Conservation (phyloP, 2,113 vertebrate species). For the Thryonomys swinderianus region DNA sequence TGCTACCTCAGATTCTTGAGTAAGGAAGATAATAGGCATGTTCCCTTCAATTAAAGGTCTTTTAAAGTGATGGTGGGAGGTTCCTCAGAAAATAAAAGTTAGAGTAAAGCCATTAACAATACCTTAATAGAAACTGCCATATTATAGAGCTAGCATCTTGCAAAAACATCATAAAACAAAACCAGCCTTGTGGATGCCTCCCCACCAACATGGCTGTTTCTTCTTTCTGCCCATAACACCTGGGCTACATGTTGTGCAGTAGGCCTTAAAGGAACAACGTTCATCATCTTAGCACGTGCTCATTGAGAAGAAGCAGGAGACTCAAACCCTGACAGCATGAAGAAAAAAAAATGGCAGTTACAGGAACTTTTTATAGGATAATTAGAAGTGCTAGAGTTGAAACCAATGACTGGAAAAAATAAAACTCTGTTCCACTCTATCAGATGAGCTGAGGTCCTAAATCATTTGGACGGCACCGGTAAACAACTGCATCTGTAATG, state of each 20-base stretch:
- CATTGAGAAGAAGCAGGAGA: not conserved
- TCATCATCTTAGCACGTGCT: not conserved
- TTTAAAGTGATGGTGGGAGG: not conserved
- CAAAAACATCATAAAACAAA: not conserved
- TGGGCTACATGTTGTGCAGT: not conserved
- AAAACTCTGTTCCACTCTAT: not conserved
- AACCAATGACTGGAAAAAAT: not conserved
- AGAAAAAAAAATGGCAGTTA: not conserved
- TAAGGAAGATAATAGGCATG: not conserved
- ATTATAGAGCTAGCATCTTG: not conserved
- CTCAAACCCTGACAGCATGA: not conserved
- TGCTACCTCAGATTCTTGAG: not conserved
- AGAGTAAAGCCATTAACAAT: not conserved
- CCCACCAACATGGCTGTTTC: not conserved
- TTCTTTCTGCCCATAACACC: not conserved
- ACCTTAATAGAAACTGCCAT: not conserved
- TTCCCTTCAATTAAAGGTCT: not conserved
- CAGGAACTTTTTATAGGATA: not conserved
- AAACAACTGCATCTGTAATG: not conserved
- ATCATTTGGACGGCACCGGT: not conserved
- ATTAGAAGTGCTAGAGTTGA: not conserved
- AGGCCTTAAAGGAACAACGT: not conserved
- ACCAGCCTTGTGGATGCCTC: not conserved
- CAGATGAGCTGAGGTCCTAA: not conserved
- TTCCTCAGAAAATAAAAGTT: not conserved